phyloP scores from a whole-genome alignment of 2,113 vertebrate genomes.

The Megatriorchis doriae region DNA sequence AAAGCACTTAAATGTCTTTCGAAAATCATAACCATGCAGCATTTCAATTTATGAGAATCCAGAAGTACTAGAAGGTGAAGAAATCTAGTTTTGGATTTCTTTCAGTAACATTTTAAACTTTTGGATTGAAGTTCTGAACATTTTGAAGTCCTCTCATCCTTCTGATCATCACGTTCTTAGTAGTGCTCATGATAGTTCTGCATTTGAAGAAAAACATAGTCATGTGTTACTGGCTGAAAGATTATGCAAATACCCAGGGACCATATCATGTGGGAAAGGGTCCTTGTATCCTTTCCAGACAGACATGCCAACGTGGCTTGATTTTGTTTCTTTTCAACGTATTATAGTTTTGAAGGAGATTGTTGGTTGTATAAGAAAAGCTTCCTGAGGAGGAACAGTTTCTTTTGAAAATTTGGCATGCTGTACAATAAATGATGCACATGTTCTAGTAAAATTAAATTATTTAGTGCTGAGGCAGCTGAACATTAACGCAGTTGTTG shows the following conservation, averaged over 20 bases:
- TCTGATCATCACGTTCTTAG: background rate
- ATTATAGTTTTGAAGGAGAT: background rate
- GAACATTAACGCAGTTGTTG: background rate
- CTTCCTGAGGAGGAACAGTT: background rate
- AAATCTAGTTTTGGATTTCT: background rate
- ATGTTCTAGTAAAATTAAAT: background rate
- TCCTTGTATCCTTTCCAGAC: background rate
- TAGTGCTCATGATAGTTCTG: background rate
- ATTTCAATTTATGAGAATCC: background rate
- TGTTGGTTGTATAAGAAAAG: background rate
- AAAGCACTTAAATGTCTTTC: background rate
- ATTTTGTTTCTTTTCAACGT: background rate
- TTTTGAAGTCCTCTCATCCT: background rate
- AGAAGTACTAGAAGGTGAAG: background rate
- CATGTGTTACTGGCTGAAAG: background rate
- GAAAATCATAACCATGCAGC: background rate
- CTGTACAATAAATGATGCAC: background rate
- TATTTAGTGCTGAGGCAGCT: background rate
- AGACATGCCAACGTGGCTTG: background rate
- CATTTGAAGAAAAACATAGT: background rate
- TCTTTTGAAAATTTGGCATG: background rate
- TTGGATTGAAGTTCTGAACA: background rate
- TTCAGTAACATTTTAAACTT: background rate
- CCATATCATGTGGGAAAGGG: background rate
- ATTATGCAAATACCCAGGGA: background rate